Percentiles rank a stretch among this genome's conserved stretches.
Evolutionary conservation across 2,888 invertebrate genomes (phyloP).

Genomic region (Keiferia lycopersicella): DNA sequence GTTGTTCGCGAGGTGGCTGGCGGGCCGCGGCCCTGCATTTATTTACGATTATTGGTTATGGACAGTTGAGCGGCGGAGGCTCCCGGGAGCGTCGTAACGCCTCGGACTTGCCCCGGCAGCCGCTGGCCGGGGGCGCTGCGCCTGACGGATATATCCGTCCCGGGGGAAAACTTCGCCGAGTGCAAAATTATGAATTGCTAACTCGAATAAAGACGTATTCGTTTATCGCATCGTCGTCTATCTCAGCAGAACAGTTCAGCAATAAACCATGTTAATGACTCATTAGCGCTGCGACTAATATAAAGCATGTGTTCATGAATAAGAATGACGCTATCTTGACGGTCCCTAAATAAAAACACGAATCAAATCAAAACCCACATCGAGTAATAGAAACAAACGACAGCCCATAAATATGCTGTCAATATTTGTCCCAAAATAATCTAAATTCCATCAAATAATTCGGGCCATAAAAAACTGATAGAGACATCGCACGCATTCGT

Average conservation of each 20-base stretch:
- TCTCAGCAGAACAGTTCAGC: neutral
- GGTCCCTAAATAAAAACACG: neutral
- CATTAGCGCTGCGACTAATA: neutral
- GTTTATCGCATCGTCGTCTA: conserved; percentile 9
- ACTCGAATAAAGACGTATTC: conserved; percentile 32
- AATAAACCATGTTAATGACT: conserved; percentile 10
- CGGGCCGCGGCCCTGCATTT: conserved; percentile 57
- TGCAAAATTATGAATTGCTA: conserved; percentile 69
- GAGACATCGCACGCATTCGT: conserved; percentile 81
- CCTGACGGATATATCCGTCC: conserved; percentile 78
- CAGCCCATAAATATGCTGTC: conserved; percentile 61
- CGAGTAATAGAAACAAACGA: neutral
- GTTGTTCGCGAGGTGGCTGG: conserved; percentile 32
- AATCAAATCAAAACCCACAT: neutral
- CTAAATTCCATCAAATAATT: conserved; percentile 74
- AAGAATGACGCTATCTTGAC: conserved; percentile 1
- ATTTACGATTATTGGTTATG: conserved; percentile 81
- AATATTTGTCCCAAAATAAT: conserved; percentile 69
- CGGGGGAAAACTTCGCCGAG: conserved; percentile 62
- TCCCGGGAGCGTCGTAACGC: conserved; percentile 78
- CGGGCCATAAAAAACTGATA: conserved; percentile 77
- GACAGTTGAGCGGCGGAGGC: conserved; percentile 69
- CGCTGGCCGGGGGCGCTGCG: conserved; percentile 61
- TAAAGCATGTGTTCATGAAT: conserved; percentile 6
- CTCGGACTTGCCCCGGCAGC: conserved; percentile 63